Conservation (phyloP, 2,797 vertebrate species). For the Vireo griseus region DNA sequence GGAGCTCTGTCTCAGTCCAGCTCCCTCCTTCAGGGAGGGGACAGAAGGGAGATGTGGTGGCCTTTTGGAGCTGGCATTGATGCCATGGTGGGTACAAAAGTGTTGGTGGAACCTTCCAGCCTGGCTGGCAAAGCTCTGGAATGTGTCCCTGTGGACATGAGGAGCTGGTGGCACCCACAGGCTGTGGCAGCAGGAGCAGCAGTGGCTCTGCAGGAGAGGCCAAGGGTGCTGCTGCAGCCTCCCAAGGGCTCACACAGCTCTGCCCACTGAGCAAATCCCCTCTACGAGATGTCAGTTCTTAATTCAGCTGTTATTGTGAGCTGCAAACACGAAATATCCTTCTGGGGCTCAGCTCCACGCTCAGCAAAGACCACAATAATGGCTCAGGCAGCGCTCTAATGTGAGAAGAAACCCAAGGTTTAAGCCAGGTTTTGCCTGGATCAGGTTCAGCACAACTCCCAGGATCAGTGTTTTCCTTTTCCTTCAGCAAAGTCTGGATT, state of each 20-base stretch:
- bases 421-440: background rate
- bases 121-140: background rate
- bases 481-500: background rate
- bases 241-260: background rate
- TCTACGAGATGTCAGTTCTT: background rate
- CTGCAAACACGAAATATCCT: background rate
- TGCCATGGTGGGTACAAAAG: rapidly evolving
- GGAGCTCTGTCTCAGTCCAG: background rate
- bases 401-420: background rate
- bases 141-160: background rate
- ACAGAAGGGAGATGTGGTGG: background rate
- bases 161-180: background rate
- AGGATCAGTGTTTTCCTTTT: background rate
- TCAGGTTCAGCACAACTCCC: background rate
- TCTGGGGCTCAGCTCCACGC: background rate
- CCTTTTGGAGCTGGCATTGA: rapidly evolving
- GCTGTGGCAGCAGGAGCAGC: background rate
- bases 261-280: background rate
- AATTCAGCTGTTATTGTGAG: background rate
- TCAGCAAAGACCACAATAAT: background rate
- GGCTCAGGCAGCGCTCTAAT: background rate
- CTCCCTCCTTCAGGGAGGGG: background rate
- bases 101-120: background rate
- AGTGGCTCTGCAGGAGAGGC: background rate
- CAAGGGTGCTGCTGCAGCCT: background rate